Base-by-base conservation (phyloP, 2,888 invertebrate species). In the Polymixis flavicincta region DNA sequence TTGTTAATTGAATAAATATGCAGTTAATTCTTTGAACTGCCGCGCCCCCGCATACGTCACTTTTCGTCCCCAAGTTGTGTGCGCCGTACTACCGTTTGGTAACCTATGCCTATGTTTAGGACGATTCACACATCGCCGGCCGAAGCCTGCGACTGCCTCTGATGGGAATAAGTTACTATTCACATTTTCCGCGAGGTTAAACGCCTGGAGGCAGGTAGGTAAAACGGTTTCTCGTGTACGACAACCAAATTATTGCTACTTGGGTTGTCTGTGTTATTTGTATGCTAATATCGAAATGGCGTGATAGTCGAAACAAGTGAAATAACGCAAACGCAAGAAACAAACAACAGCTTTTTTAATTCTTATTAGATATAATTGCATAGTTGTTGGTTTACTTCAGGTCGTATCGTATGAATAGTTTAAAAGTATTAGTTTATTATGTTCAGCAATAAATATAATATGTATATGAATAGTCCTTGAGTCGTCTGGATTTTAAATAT, bases 151-250 rank as follows among this genome's bases (percentile, higher is more conserved):
- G 65, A 17, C 65, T 81, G 87, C 66, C 69, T n/a, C 60, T 79
- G 86, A 78, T 78, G 74, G 80, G 82, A 78, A 85, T 80, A 83
- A 86, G 85, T 85, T 84, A 83, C 83, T 76, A 76, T 83, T 83
- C 79, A 82, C 74, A 85, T 85, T 87, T 83, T 82, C 76, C 71
- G 55, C 67, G 68, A 82, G 67, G 85, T 80, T 71, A 71, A 75
- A 71, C 70, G 69, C 76, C 76, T 79, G n/a, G 48, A 82, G 71
- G 74, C 75, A 77, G 79, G 72, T 78, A 67, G 54, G 81, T 60
- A 57, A 80, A 83, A 80, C 72, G 70, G 60, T 84, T 84, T 83
- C 81, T 80, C 81, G 81, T 83, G 73, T 84, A 76, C 71, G 72
- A 80, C 81, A 83, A 61, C 57, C 81, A 76, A 84, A 83, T 80